phyloP scores from a whole-genome alignment of 2,113 vertebrate genomes.

The Oreocharis arfaki region DNA sequence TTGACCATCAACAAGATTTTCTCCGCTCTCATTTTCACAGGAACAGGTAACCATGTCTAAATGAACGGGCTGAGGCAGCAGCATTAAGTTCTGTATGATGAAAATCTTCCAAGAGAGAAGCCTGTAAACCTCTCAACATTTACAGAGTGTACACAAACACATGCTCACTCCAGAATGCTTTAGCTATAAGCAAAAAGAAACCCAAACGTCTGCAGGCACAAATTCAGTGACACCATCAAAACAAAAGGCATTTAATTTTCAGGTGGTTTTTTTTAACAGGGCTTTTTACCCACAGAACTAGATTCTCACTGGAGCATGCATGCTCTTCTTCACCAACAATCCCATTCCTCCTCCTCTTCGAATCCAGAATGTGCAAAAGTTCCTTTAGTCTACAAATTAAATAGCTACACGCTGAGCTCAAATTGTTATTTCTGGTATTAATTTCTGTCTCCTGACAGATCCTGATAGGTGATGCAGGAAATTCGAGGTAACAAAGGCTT shows the following conservation, averaged over 20 bases:
- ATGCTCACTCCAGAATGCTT: not conserved
- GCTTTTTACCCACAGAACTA: not conserved
- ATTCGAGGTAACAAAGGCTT: slow-evolving; percentile 41
- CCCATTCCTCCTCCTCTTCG: not conserved
- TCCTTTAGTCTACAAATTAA: slow-evolving; percentile 11
- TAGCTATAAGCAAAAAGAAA: not conserved
- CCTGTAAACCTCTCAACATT: not conserved
- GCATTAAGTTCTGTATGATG: not conserved
- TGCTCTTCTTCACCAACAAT: not conserved
- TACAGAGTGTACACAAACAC: not conserved
- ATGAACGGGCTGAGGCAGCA: not conserved
- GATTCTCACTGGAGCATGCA: not conserved
- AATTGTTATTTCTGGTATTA: slow-evolving; percentile 45
- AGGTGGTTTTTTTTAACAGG: not conserved
- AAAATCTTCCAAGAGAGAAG: slow-evolving; percentile 4
- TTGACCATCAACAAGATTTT: not conserved
- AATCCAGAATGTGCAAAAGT: not conserved
- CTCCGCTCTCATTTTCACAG: slow-evolving; percentile 2
- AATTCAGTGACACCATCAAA: not conserved
- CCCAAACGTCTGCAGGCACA: not conserved
- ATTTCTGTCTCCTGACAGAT: slow-evolving; percentile 46
- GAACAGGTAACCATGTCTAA: not conserved
- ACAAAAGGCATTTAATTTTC: not conserved
- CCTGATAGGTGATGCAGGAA: slow-evolving; percentile 39
- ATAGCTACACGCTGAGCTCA: not conserved